These are phyloP conservation scores for Drosophila cracens DNA, from an alignment of 2,888 invertebrate genomes.

Conservation along the genomic window DNA sequence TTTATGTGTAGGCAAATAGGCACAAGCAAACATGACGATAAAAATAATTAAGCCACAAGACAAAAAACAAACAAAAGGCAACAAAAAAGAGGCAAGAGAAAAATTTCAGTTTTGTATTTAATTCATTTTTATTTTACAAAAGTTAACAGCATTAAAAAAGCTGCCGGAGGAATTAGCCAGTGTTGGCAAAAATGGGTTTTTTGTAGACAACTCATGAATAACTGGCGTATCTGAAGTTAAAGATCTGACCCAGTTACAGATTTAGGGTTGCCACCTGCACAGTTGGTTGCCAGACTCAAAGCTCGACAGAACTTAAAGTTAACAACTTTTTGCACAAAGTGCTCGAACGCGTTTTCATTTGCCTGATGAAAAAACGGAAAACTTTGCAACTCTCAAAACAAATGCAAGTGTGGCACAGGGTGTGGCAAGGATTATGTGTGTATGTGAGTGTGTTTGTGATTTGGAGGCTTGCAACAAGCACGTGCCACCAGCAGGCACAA, in stretches of 20 bases:
- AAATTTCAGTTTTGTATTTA: background rate
- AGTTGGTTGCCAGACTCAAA: background rate
- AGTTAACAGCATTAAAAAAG: conserved; percentile 36
- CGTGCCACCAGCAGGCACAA: conserved; percentile 70
- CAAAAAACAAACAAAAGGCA: conserved; percentile 9
- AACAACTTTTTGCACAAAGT: conserved; percentile 60
- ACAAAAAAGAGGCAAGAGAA: background rate
- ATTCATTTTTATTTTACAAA: conserved; percentile 41
- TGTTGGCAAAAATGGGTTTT: conserved; percentile 50
- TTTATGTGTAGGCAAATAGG: conserved; percentile 66
- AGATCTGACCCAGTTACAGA: conserved; percentile 51
- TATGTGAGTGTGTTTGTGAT: background rate
- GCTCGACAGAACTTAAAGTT: conserved; percentile 41
- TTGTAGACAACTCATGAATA: conserved; percentile 44
- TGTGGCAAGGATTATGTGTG: background rate
- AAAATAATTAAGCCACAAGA: conserved; percentile 67
- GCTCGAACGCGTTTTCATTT: conserved; percentile 63
- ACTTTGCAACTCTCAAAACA: conserved; percentile 55
- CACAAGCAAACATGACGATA: conserved; percentile 48
- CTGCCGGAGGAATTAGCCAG: conserved; percentile 40
- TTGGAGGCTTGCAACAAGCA: conserved; percentile 65
- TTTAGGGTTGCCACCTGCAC: conserved; percentile 13
- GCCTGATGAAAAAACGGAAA: conserved; percentile 63
- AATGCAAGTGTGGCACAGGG: conserved; percentile 27
- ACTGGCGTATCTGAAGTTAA: conserved; percentile 27